Percentiles rank a stretch among this genome's conserved stretches.
phyloP scores from a whole-genome alignment of 1,140 invertebrate genomes.

The Drosophila nikananu region DNA sequence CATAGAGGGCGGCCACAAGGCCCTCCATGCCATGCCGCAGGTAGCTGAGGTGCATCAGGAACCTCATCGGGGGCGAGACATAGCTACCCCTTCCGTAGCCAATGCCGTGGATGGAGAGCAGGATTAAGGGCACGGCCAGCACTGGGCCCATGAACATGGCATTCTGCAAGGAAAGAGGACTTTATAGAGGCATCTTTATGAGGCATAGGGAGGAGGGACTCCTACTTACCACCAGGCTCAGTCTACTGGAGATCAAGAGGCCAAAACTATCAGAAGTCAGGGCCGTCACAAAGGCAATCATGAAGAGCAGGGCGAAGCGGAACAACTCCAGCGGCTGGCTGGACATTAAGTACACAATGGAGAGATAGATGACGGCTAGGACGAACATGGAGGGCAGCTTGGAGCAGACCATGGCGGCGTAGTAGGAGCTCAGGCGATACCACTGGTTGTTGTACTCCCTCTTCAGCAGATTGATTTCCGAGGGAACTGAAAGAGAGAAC shows the following conservation, averaged over 20 bases:
- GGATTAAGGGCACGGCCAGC: conserved; percentile 90
- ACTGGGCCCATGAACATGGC: conserved; percentile 92
- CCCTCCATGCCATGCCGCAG: conserved; percentile 92
- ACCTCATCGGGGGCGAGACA: conserved; percentile 88
- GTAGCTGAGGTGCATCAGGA: conserved; percentile 94
- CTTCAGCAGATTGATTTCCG: conserved; percentile 94
- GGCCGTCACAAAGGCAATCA: conserved; percentile 89
- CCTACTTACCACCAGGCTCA: conserved; percentile 90
- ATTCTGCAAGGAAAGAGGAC: conserved; percentile 87
- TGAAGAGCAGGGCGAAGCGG: conserved; percentile 90
- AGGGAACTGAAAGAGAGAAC: conserved; percentile 90
- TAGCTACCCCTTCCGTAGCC: conserved; percentile 88
- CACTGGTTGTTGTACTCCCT: conserved; percentile 97
- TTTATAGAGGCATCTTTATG: neutral
- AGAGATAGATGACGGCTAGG: conserved; percentile 91
- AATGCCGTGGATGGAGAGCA: conserved; percentile 91
- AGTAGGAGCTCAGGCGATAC: conserved; percentile 96
- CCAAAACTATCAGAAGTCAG: conserved; percentile 92
- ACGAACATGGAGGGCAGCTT: conserved; percentile 90
- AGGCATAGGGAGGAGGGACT: neutral
- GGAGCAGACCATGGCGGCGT: conserved; percentile 92
- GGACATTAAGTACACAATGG: conserved; percentile 94
- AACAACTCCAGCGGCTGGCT: conserved; percentile 93
- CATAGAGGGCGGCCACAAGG: conserved; percentile 91
- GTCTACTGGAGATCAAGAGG: conserved; percentile 89